Evolutionary conservation across 1,140 invertebrate species (phyloP).

Genomic region (Patella vulgata): DNA sequence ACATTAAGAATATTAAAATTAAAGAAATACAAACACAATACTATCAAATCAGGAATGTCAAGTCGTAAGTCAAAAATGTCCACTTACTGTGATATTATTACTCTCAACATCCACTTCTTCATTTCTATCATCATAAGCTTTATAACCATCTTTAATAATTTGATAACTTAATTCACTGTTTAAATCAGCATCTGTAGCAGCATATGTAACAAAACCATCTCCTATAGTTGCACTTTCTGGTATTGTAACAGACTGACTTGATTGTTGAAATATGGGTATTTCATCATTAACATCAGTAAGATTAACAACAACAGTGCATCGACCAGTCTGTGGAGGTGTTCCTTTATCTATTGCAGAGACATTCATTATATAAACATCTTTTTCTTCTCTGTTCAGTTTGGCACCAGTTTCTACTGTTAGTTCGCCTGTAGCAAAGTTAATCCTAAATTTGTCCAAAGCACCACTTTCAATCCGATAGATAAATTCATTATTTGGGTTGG

Average conservation of each 20-base stretch:
- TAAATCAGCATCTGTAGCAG: conserved; percentile 41
- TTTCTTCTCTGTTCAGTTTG: conserved; percentile 41
- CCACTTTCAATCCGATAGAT: conserved; percentile 53
- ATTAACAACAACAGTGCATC: conserved; percentile 34
- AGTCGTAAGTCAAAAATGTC: conserved; percentile 2
- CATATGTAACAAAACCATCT: conserved; percentile 24
- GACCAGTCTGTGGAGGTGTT: conserved; percentile 34
- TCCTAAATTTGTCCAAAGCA: conserved; percentile 50
- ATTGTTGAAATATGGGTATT: conserved; percentile 26
- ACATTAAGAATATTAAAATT: conserved; percentile 4
- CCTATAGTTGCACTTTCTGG: conserved; percentile 30
- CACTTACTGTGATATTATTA: conserved; percentile 27
- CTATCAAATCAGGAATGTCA: not conserved
- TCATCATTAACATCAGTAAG: conserved; percentile 47
- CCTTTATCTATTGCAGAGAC: conserved; percentile 50
- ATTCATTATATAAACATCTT: conserved; percentile 35
- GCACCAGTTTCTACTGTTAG: conserved; percentile 46
- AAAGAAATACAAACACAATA: conserved; percentile 1
- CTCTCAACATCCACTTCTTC: conserved; percentile 23
- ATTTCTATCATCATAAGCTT: conserved; percentile 38
- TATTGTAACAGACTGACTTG: conserved; percentile 10
- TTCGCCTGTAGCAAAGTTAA: conserved; percentile 46
- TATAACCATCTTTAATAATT: conserved; percentile 22
- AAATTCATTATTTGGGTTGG: conserved; percentile 48
- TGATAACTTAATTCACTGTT: conserved; percentile 35